Evolutionary conservation across 2,113 vertebrate species (phyloP), one percentile per base, ranked within the genome.

Genomic region (Peromyscus leucopus): DNA sequence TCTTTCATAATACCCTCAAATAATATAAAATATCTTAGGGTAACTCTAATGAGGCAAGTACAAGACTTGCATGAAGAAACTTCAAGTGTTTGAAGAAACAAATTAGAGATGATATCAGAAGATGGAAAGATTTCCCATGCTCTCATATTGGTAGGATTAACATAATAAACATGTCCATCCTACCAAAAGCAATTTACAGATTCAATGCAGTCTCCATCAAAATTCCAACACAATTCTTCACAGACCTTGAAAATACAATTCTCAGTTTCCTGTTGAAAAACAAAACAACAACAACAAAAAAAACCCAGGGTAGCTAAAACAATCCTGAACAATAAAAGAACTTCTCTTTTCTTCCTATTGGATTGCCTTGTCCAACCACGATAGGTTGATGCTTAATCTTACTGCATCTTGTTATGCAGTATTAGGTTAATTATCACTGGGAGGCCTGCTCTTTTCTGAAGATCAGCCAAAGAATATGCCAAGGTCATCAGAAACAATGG

Each of bases 401-500:
- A 19, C 7, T 72, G 17, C 2, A 72, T n/a, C 36, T n/a, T n/a
- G 36, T 17, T 72, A 19, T 72, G 19, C 36, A 72, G 19, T 72
- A n/a, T n/a, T n/a, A 72, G 16, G 7, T n/a, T n/a, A 6, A 65
- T 65, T 65, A 65, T 65, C 24, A 65, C 24, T 5, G 22, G 7
- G 63, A 72, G 33, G 19, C 36, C 2, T n/a, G 36, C 17, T 72
- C 6, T 72, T n/a, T 72, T n/a, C 7, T n/a, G 69, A 72, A 72
- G 5, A 55, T 99, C 99, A 75, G 99, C 98, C 75, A 97, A 90
- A 90, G 98, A 99, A 65, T 99, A 99, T 33, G 98, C 98, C 7
- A 98, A 98, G 96, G 91, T 99, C 21, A 99, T 99, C 92, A 72
- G 28, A 46, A 98, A 98, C 90, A 97, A 99, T 75, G 94, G 97